Percentiles rank a stretch among this genome's conserved stretches.
These are phyloP conservation scores for Listrodromus nycthemerus DNA, from an alignment of 2,888 invertebrate species.

Conservation along the genomic window DNA sequence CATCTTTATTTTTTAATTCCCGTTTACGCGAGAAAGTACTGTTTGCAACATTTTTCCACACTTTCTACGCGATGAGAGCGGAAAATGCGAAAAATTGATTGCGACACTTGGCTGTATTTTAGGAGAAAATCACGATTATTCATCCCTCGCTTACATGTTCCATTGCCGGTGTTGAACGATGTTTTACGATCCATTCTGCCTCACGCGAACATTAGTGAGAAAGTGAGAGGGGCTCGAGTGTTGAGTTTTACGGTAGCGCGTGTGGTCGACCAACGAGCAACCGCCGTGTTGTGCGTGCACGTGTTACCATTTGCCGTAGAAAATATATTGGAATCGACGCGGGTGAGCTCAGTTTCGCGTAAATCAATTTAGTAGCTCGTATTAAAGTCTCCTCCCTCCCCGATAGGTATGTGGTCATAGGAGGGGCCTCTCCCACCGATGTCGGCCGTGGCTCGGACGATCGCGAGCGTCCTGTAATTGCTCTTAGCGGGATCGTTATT, in stretches of 20 bases:
- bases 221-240: conserved; percentile 29
- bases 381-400: conserved; percentile 37
- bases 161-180: neutral
- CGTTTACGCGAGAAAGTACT: too few relatives aligned
- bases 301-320: conserved; percentile 41
- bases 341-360: conserved; percentile 58
- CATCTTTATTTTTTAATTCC: neutral
- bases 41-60: too few relatives aligned
- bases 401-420: conserved; percentile 47
- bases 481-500: conserved; percentile 67
- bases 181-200: conserved; percentile 32
- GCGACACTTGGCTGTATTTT: neutral
- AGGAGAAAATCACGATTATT: neutral
- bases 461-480: conserved; percentile 62
- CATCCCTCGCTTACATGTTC: neutral
- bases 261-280: conserved; percentile 13
- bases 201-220: neutral
- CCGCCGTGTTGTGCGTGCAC: neutral
- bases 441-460: conserved; percentile 28
- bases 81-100: neutral
- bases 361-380: conserved; percentile 70
- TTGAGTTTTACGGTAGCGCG: conserved; percentile 7
- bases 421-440: conserved; percentile 32
- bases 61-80: too few relatives aligned
- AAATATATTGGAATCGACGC: conserved; percentile 54